Evolutionary conservation across 1,140 invertebrate species (phyloP).

Genomic region (Augochlora pura): DNA sequence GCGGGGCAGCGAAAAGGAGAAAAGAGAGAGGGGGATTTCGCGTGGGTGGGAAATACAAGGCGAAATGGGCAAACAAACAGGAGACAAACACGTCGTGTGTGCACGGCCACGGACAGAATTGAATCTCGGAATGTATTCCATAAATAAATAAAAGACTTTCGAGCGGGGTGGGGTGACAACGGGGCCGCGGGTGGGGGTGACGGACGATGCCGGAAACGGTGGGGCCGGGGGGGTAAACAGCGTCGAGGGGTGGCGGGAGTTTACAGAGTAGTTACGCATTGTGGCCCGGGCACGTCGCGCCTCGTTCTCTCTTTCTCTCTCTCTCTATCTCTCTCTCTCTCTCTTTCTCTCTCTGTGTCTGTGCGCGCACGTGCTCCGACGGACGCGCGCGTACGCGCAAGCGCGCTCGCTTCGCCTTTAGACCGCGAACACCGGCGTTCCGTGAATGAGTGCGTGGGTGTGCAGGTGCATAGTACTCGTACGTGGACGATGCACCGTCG

Average conservation of each 20-base stretch:
- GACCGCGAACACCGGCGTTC: constrained; percentile 24
- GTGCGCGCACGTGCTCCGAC: constrained; percentile 42
- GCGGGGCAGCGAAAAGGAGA: not conserved
- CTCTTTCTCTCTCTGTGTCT: not conserved
- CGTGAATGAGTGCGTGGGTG: constrained; percentile 68
- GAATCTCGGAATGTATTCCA: constrained; percentile 70
- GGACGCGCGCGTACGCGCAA: constrained; percentile 39
- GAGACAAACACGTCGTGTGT: constrained; percentile 6
- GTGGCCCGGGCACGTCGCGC: not conserved
- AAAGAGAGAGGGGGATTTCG: not conserved
- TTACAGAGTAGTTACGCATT: constrained; percentile 55
- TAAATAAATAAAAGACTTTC: constrained; percentile 72
- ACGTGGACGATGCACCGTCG: constrained; percentile 1
- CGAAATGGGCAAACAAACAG: constrained; percentile 49
- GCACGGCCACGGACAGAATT: constrained; percentile 57
- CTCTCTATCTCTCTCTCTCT: too few species aligned
- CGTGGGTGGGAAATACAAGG: constrained; percentile 36
- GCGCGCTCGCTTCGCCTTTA: constrained; percentile 63
- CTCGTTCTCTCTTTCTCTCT: too few species aligned
- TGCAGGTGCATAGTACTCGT: too few species aligned
- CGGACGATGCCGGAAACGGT: too few species aligned
- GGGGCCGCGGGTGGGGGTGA: constrained; percentile 6
- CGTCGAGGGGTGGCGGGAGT: constrained; percentile 9
- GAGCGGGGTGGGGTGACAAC: constrained; percentile 34
- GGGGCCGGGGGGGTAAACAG: too few species aligned